Evolutionary conservation across 2,113 vertebrate genomes (phyloP).

Genomic region (Lepus americanus): DNA sequence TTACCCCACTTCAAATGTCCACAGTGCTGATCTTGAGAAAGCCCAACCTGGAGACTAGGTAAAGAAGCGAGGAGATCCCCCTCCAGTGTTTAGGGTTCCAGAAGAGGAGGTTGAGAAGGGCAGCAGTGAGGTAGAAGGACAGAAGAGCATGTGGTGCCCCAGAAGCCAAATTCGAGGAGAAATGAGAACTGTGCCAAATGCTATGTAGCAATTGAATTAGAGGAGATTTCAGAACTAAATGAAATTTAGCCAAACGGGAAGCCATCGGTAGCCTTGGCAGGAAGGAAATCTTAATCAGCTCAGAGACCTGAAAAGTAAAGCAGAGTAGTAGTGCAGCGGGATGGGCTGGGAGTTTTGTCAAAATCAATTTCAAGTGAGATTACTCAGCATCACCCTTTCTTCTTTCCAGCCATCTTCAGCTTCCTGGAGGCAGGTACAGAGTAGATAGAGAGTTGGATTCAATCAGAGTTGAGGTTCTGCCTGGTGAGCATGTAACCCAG

Average conservation of each 20-base stretch:
- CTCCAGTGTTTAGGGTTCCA: neutral
- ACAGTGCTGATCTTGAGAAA: neutral
- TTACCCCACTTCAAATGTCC: neutral
- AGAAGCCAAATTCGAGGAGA: neutral
- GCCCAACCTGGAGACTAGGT: neutral
- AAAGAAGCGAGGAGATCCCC: neutral
- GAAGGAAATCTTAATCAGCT: constrained; percentile 34
- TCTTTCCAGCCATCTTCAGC: neutral
- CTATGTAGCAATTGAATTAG: neutral
- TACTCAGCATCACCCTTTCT: neutral
- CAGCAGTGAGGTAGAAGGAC: neutral
- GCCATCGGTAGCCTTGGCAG: neutral
- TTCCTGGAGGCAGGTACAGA: neutral
- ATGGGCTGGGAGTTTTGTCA: neutral
- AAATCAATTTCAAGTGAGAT: neutral
- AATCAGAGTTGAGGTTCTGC: neutral
- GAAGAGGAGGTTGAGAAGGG: neutral
- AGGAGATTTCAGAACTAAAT: neutral
- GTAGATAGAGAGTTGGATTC: neutral
- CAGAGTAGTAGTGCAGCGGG: too few species aligned
- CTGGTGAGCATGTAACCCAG: neutral
- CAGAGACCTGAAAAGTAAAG: neutral
- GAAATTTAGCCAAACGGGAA: neutral
- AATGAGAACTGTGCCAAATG: neutral
- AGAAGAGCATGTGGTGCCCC: neutral